A percentile compares a stretch with the other conserved stretches of the same genome.
Evolutionary conservation across 2,888 invertebrate genomes (phyloP).

Genomic region (Drosophila villosipedis): DNA sequence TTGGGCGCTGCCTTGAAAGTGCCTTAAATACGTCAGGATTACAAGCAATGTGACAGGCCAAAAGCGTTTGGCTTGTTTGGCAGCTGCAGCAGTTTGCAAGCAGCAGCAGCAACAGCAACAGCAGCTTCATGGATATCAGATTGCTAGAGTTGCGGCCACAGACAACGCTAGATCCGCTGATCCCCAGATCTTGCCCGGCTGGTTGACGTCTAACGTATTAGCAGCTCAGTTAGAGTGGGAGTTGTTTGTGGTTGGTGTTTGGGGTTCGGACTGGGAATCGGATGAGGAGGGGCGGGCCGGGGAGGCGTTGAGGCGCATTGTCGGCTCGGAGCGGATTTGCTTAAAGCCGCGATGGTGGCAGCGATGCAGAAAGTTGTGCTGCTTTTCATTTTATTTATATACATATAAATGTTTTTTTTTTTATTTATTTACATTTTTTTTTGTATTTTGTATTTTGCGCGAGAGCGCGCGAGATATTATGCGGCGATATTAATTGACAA

Average conservation of each 20-base stretch:
- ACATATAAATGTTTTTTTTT: constrained; percentile 1
- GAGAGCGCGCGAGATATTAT: constrained; percentile 71
- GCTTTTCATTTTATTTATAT: constrained; percentile 59
- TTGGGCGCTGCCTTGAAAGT: constrained; percentile 6
- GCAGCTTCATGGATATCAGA: constrained; percentile 59
- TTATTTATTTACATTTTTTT: constrained; percentile 35
- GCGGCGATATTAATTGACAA: constrained; percentile 83
- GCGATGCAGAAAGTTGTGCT: constrained; percentile 76
- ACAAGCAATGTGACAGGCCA: constrained; percentile 41
- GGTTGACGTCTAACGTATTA: constrained; percentile 51
- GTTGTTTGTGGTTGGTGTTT: constrained; percentile 17
- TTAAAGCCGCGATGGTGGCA: constrained; percentile 65
- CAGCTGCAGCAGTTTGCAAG: constrained; percentile 15
- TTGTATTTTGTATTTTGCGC: constrained; percentile 16
- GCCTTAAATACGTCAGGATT: constrained; percentile 48
- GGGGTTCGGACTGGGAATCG: background rate
- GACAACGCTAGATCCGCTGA: constrained; percentile 17
- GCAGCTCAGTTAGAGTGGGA: constrained; percentile 50
- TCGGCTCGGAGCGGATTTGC: constrained; percentile 68
- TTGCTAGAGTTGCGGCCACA: constrained; percentile 45
- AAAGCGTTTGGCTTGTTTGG: constrained; percentile 43
- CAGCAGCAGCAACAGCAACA: constrained; percentile 35
- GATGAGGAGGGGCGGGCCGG: background rate
- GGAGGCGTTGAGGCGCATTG: constrained; percentile 21
- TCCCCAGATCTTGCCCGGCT: constrained; percentile 21